Evolutionary conservation across 2,888 invertebrate species (phyloP), one percentile per base, ranked within the genome.

Genomic region (Caenorhabditis sp.): DNA sequence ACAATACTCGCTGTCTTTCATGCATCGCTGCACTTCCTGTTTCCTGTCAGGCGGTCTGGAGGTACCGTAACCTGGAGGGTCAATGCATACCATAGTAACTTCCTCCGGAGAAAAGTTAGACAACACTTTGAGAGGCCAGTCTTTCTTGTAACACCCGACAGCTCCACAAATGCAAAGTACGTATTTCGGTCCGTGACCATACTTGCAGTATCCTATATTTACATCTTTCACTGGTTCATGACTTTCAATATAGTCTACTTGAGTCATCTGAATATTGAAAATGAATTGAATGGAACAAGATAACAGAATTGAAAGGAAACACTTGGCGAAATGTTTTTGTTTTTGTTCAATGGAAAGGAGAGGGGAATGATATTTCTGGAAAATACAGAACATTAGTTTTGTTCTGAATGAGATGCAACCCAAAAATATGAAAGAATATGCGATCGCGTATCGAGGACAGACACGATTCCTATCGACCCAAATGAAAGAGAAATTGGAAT

Each of bases 21-120:
- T 87, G 74, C 90, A 90, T 40, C 90, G 84, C 58, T 86, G 85
- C 20, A 91, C 88, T 74, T 90, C 90, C 69, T 91, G 90, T 22
- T 83, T 81, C 24, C 91, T 80, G 40, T 91, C 90, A 51, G 91
- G 90, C 1, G 91, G 91, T 8, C 88, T 35, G 1, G 72, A 74
- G n/a, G 71, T 77, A 56, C 74, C 89, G 53, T 88, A 91, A 1
- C 91, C 91, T 0, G 91, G 91, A 9, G 91, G 91, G 78, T 91
- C 91, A 40, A 91, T 90, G 69, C 87, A 87, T 15, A 91, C 71
- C n/a, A 91, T 87, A 1, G 91, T 91, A n/a, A 86, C 85, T 13
- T 84, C 35, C 4, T 82, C 79, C 0, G 89, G 87, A 24, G 91
- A 88, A 53, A 91, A 91, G n/a, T 88, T 83, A 15, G 87, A 81